Base-by-base conservation (phyloP, 2,888 invertebrate genomes). In the Diarsia rubi region DNA sequence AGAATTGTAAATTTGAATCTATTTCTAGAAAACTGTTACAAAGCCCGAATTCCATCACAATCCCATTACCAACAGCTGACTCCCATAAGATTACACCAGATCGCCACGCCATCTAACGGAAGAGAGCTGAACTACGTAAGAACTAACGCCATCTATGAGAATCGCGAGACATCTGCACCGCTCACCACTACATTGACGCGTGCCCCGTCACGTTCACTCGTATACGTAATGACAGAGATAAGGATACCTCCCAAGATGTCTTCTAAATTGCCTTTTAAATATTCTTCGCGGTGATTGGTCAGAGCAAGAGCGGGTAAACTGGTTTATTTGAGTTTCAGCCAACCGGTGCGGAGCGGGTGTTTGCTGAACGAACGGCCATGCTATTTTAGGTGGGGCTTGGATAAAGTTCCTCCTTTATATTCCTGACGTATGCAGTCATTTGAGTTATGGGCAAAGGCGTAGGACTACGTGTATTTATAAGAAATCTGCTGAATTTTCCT, bases 371-470 rank as follows among this genome's bases (percentile, higher is more conserved):
- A 92, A 90, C 96, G 93, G 96, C 96, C 96, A 96, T 96, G 90
- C 93, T 94, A 92, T 90, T 96, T 94, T 91, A 96, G 96, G 96
- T 93, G 96, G 94, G 88, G 96, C 91, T 90, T 90, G 85, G 80
- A 75, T 83, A 88, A 90, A 94, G 94, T 91, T 92, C 95, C 96
- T 96, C 96, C 96, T 96, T 96, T 93, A 94, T 95, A 96, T 96
- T 95, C 96, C 93, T 94, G 92, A 94, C 94, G 94, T 95, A 94
- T 93, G 94, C 95, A 93, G 91, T 92, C 96, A 96, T 96, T 96
- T 96, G 93, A 94, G 95, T 95, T 95, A 96, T 96, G 92, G 93
- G 88, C 90, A 92, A 95, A 95, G 95, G 93, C 92, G 93, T 90
- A 92, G 92, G 90, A 91, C 91, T 94, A 95, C 93, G 94, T 93